Evolutionary conservation across 2,888 invertebrate species (phyloP).

Genomic region (Brachyopa scutellaris): DNA sequence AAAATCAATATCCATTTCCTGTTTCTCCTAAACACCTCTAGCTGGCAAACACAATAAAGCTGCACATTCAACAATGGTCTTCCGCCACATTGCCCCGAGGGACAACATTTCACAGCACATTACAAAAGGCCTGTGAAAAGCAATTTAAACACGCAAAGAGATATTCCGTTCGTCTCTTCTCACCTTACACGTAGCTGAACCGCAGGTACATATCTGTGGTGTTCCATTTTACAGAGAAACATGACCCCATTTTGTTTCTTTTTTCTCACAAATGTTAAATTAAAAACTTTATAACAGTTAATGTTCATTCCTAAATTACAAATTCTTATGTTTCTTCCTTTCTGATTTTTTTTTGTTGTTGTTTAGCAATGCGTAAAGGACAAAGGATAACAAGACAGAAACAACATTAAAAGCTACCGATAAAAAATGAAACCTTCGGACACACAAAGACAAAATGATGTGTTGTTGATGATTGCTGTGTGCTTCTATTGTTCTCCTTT

Average conservation of each 20-base stretch:
- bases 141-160: constrained; percentile 11
- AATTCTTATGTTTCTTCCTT: background rate
- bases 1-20: background rate
- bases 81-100: background rate
- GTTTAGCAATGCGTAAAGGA: background rate
- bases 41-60: background rate
- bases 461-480: background rate
- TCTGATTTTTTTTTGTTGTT: no score
- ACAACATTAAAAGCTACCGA: background rate
- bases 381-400: background rate
- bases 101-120: background rate
- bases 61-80: background rate
- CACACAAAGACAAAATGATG: constrained; percentile 24
- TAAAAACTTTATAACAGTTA: constrained; percentile 16
- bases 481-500: background rate
- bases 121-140: constrained; percentile 13
- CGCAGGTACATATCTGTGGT: background rate
- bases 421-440: constrained; percentile 11
- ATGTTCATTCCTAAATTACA: background rate
- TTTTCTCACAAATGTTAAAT: constrained; percentile 9
- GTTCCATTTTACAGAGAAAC: background rate
- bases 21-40: background rate
- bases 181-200: background rate
- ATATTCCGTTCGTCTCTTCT: background rate
- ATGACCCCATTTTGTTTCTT: no score